Evolutionary conservation across 1,140 invertebrate genomes (phyloP).

Genomic region (Zaprionus ghesquierei): DNA sequence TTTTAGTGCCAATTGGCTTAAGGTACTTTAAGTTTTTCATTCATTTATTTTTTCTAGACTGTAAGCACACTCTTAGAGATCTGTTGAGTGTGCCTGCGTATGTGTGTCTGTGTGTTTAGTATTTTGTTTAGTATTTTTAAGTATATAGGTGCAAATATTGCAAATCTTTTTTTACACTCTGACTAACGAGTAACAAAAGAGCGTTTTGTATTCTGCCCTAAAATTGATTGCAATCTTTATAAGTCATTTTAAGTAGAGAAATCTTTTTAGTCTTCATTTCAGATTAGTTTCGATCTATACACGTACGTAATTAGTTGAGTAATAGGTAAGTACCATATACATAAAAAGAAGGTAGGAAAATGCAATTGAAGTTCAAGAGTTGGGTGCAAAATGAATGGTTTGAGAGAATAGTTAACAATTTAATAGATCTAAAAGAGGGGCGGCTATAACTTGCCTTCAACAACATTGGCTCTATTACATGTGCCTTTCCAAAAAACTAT

Average conservation of each 20-base stretch:
- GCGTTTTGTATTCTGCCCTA: slow-evolving; percentile 8
- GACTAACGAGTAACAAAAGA: slow-evolving; percentile 68
- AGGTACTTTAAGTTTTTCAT: slow-evolving; percentile 79
- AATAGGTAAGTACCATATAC: slow-evolving; percentile 48
- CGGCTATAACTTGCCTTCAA: slow-evolving; percentile 25
- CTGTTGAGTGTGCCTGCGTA: slow-evolving; percentile 22
- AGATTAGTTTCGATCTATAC: slow-evolving; percentile 60
- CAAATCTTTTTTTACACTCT: slow-evolving; percentile 50
- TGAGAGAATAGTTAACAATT: slow-evolving; percentile 69
- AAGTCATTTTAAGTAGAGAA: slow-evolving; percentile 78
- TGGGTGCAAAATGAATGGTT: slow-evolving; percentile 67
- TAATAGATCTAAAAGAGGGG: slow-evolving; percentile 45
- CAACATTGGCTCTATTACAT: slow-evolving; percentile 23
- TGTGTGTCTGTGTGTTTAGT: slow-evolving; percentile 42
- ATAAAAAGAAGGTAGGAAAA: slow-evolving; percentile 47
- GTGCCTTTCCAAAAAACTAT: neutral
- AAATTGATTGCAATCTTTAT: slow-evolving; percentile 74
- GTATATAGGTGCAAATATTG: slow-evolving; percentile 69
- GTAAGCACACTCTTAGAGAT: slow-evolving; percentile 57
- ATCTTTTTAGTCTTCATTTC: slow-evolving; percentile 74
- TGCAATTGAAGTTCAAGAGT: slow-evolving; percentile 60
- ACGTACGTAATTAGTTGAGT: slow-evolving; percentile 37
- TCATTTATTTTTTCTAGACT: slow-evolving; percentile 44
- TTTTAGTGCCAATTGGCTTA: slow-evolving; percentile 82
- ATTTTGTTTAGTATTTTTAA: slow-evolving; percentile 1